Evolutionary conservation across 2,888 invertebrate genomes (phyloP).

Genomic region (Drosophila aldrichi): DNA sequence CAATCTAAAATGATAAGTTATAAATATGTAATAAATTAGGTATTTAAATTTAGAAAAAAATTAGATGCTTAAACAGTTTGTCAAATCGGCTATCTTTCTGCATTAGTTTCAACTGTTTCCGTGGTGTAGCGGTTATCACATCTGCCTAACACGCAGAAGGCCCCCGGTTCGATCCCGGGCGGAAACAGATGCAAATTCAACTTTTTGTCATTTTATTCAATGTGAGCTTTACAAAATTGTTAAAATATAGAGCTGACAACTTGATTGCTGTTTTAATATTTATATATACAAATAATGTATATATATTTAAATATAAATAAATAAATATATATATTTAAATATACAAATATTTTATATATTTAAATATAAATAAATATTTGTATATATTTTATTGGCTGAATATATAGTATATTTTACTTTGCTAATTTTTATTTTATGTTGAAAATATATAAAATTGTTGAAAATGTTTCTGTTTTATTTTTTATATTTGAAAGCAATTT

Average conservation of each 20-base stretch:
- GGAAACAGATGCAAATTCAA: conserved; percentile 31
- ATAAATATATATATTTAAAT: background rate
- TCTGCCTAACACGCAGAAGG: conserved; percentile 86
- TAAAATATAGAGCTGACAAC: background rate
- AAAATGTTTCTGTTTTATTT: too few species aligned
- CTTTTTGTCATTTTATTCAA: conserved; percentile 1
- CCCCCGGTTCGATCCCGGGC: conserved; percentile 86
- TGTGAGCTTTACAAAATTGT: background rate
- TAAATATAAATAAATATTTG: too few species aligned
- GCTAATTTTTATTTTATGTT: too few species aligned
- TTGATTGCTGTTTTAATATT: background rate
- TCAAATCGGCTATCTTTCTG: conserved; percentile 21
- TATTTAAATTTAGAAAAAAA: conserved; percentile 4
- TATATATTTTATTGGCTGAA: too few species aligned
- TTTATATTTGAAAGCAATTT: too few species aligned
- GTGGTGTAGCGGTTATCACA: conserved; percentile 86
- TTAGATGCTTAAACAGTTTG: background rate
- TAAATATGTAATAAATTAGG: conserved; percentile 5
- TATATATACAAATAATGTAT: background rate
- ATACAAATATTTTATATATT: too few species aligned
- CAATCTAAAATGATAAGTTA: background rate
- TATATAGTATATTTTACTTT: too few species aligned
- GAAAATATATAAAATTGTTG: too few species aligned
- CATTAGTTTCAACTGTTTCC: conserved; percentile 67
- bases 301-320: too few species aligned